A percentile compares a stretch with the other conserved stretches of the same genome.
These are phyloP conservation scores for Mesorhabditis spiculigera DNA, from an alignment of 2,888 invertebrate species.

Conservation along the genomic window DNA sequence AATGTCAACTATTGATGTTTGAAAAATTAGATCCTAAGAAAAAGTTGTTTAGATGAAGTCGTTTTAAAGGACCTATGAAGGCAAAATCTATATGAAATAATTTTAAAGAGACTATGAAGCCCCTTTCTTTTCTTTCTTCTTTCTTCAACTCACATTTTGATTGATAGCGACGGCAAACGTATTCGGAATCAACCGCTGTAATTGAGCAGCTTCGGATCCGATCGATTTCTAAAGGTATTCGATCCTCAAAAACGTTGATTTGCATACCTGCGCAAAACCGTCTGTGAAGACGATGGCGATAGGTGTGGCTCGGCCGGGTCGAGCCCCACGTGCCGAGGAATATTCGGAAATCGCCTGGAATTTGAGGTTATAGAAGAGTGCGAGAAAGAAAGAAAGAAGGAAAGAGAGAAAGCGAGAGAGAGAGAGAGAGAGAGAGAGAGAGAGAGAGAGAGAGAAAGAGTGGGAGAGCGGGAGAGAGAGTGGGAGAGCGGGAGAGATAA, in stretches of 20 bases:
- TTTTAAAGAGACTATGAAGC: no score
- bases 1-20: no score
- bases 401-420: background rate
- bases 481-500: no score
- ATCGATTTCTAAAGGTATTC: background rate
- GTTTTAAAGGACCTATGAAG: no score
- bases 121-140: no score
- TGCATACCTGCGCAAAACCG: conserved; percentile 39
- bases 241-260: no score
- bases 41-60: no score
- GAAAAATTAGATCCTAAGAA: no score
- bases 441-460: no score
- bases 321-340: conserved; percentile 29
- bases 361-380: background rate
- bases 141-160: conserved; percentile 11
- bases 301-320: conserved; percentile 34
- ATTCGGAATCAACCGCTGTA: conserved; percentile 35
- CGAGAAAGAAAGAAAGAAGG: background rate
- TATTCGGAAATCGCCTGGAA: conserved; percentile 39
- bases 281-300: conserved; percentile 48
- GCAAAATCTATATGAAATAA: no score
- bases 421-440: no score
- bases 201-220: conserved; percentile 23
- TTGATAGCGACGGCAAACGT: conserved; percentile 46
- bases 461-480: no score